Percentiles rank a stretch among this genome's conserved stretches.
phyloP scores from a whole-genome alignment of 2,113 vertebrate species.

The Cairina moschata region DNA sequence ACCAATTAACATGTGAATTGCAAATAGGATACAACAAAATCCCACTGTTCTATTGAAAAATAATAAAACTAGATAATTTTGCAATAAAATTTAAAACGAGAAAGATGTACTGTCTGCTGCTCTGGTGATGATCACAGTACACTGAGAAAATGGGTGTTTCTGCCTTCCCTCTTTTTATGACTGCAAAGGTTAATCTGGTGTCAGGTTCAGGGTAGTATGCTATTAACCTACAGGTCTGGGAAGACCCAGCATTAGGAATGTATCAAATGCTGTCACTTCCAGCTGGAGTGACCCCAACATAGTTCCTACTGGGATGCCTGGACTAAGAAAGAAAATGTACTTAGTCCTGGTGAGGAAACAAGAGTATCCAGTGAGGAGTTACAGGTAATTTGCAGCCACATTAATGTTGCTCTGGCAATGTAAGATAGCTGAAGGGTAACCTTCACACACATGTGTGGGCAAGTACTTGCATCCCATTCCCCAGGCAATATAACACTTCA shows the following conservation, averaged over 20 bases:
- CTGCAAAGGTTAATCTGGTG: neutral
- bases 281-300: neutral
- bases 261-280: neutral
- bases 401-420: neutral
- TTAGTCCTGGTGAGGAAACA: neutral
- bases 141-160: neutral
- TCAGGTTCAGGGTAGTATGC: neutral
- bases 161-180: neutral
- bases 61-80: neutral
- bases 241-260: neutral
- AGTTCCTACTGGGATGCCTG: neutral
- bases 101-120: neutral
- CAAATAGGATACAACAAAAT: neutral
- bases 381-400: neutral
- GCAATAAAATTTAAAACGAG: neutral
- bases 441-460: fast-evolving
- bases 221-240: neutral
- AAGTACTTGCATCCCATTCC: neutral
- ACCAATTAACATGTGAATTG: neutral
- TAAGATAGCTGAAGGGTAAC: neutral
- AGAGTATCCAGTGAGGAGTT: neutral
- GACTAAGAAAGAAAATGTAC: neutral
- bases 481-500: neutral
- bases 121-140: neutral
- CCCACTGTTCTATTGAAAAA: neutral